A percentile compares a stretch with the other conserved stretches of the same genome.
phyloP scores from a whole-genome alignment of 2,113 vertebrate genomes.

The Semnornis frantzii region DNA sequence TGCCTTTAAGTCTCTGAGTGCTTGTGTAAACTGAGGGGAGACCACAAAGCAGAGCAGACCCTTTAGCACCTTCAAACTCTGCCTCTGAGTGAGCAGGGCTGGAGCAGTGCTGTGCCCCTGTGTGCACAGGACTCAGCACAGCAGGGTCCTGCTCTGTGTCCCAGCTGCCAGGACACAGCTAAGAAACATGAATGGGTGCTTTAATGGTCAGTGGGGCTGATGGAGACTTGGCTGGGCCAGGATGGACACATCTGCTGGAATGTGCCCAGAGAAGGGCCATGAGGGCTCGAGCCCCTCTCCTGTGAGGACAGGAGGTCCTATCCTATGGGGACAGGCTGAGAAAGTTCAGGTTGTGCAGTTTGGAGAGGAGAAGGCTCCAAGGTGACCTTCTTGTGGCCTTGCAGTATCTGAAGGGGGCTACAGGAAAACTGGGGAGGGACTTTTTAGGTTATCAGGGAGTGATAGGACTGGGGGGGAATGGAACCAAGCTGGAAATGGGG shows the following conservation, averaged over 20 bases:
- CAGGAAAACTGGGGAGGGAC: too few relatives aligned
- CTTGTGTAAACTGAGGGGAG: not conserved
- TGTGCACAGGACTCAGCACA: not conserved
- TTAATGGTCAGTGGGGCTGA: not conserved
- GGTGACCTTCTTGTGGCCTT: too few relatives aligned
- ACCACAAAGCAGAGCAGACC: not conserved
- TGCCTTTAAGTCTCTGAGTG: conserved; percentile 2
- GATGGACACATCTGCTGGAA: not conserved
- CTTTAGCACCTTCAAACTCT: not conserved
- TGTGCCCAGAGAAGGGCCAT: too few relatives aligned
- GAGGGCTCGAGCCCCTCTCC: too few relatives aligned
- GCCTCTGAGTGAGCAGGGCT: not conserved
- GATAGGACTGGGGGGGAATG: too few relatives aligned
- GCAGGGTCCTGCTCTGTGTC: rapidly evolving
- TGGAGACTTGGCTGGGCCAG: not conserved
- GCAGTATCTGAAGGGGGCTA: too few relatives aligned
- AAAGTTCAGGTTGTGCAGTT: too few relatives aligned
- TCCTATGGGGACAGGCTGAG: too few relatives aligned
- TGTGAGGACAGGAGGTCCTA: too few relatives aligned
- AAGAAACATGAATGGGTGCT: not conserved
- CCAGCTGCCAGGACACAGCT: not conserved
- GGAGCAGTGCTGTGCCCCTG: not conserved
- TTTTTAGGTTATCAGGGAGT: too few relatives aligned
- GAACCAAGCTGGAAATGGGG: too few relatives aligned
- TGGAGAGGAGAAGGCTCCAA: too few relatives aligned